These are phyloP conservation scores for Zapornia atra DNA, from an alignment of 2,113 vertebrate species.

Conservation along the genomic window DNA sequence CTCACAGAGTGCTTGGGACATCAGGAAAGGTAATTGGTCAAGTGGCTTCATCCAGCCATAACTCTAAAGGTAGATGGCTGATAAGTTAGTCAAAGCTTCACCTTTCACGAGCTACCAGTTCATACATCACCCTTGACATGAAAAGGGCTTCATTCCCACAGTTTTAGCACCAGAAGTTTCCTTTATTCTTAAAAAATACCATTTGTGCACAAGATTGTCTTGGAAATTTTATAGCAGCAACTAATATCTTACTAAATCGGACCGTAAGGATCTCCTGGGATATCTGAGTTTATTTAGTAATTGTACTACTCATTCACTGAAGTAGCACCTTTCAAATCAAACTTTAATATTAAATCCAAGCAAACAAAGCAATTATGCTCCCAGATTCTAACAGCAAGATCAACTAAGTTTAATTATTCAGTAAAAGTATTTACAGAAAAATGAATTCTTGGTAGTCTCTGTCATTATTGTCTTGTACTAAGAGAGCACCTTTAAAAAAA, in stretches of 20 bases:
- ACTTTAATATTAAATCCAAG: background rate
- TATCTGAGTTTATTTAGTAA: slow-evolving; percentile 41
- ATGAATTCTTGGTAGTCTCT: background rate
- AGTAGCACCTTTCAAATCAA: slow-evolving; percentile 32
- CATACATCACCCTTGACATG: slow-evolving; percentile 64
- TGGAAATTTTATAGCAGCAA: slow-evolving; percentile 59
- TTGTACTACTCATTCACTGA: slow-evolving; percentile 27
- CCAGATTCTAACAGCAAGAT: background rate
- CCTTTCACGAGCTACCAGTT: slow-evolving; percentile 67
- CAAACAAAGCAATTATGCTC: background rate
- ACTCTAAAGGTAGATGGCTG: slow-evolving; percentile 51
- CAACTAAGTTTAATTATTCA: background rate
- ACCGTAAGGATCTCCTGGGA: background rate
- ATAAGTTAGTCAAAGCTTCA: slow-evolving; percentile 66
- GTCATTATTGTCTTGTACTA: background rate
- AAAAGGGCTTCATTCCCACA: slow-evolving; percentile 56
- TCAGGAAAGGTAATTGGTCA: slow-evolving; percentile 52
- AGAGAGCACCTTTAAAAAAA: background rate
- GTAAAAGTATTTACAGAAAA: background rate
- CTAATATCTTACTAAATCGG: slow-evolving; percentile 44
- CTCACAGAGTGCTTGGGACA: slow-evolving; percentile 19
- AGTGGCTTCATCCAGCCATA: slow-evolving; percentile 47
- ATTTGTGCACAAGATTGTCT: slow-evolving; percentile 44
- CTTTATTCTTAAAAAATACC: slow-evolving; percentile 67
- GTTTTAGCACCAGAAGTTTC: slow-evolving; percentile 16